A percentile compares a stretch with the other conserved stretches of the same genome.
These are phyloP conservation scores for Nylanderia fulva DNA, from an alignment of 1,140 invertebrate genomes.

Conservation along the genomic window DNA sequence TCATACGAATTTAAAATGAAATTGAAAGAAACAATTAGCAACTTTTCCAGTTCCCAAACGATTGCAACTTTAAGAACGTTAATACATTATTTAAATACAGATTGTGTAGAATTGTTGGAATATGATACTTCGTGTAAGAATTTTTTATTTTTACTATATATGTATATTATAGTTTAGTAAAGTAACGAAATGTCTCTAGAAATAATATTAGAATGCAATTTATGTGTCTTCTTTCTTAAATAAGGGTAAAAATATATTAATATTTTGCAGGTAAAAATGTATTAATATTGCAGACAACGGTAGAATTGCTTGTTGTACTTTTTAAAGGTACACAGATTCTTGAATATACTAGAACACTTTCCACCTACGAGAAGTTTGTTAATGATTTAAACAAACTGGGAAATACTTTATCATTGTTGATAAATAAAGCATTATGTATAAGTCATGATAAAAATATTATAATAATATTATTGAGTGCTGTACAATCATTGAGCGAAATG, in stretches of 20 bases:
- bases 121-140: constrained; percentile 49
- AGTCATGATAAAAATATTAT: constrained; percentile 61
- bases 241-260: constrained; percentile 65
- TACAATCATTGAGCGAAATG: constrained; percentile 67
- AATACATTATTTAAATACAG: constrained; percentile 60
- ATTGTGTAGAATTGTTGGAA: constrained; percentile 59
- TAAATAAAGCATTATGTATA: constrained; percentile 58
- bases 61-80: constrained; percentile 62
- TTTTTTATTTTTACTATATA: background rate
- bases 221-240: constrained; percentile 43
- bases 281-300: constrained; percentile 68
- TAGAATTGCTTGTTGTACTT: constrained; percentile 70
- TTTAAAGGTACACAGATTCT: constrained; percentile 75
- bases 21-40: constrained; percentile 37
- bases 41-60: constrained; percentile 58
- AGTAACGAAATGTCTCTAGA: background rate
- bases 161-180: constrained; percentile 21
- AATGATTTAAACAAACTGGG: constrained; percentile 68
- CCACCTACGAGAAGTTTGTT: constrained; percentile 73
- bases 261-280: constrained; percentile 73
- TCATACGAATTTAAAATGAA: constrained; percentile 58
- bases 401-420: constrained; percentile 69
- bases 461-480: constrained; percentile 66
- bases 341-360: constrained; percentile 65
- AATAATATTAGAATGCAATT: constrained; percentile 26